Conservation (phyloP, 2,797 vertebrate species). For the Arremon brunneinucha region DNA sequence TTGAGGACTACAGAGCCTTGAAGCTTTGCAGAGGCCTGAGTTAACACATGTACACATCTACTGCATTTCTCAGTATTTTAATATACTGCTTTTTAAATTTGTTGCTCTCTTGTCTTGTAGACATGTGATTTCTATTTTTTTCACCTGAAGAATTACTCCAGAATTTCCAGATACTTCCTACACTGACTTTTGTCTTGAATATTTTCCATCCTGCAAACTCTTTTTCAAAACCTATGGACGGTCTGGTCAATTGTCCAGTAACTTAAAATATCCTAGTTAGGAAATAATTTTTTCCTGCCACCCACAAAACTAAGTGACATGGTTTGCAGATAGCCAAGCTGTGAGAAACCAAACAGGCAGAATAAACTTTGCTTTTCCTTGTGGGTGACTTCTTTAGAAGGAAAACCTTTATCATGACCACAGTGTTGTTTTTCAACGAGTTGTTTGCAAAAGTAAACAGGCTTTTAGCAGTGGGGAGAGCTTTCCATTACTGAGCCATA, state of each 20-base stretch:
- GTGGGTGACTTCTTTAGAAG: background rate
- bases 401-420: background rate
- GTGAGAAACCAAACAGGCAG: background rate
- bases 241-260: background rate
- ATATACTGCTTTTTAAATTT: background rate
- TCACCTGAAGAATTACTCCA: background rate
- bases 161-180: background rate
- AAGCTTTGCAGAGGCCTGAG: background rate
- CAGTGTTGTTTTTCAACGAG: background rate
- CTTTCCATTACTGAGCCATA: background rate
- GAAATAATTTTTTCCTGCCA: background rate
- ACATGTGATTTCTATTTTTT: background rate
- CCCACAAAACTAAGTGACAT: background rate
- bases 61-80: background rate
- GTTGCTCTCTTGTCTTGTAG: background rate
- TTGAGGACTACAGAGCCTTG: background rate
- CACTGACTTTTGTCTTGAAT: background rate
- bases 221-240: background rate
- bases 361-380: background rate
- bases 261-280: background rate
- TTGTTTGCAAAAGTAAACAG: background rate
- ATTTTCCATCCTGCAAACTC: background rate
- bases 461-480: background rate
- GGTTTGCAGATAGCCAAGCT: background rate
- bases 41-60: background rate